Base-by-base conservation (phyloP, 37 sponge, comb jelly and placozoan genomes). In the Halichondria panicea region DNA sequence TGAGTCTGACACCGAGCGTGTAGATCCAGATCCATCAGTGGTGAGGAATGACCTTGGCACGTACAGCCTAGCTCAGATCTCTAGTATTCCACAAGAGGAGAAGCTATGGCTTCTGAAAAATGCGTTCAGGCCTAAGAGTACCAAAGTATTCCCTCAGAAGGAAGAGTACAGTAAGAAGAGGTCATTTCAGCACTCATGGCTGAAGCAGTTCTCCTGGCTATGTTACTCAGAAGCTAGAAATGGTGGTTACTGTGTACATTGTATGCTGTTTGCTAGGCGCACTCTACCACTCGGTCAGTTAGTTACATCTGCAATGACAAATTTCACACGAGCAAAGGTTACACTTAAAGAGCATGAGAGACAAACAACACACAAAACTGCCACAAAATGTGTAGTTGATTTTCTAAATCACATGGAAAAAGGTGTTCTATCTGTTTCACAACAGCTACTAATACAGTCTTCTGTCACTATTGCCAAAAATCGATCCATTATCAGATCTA, bases 171-270 rank as follows among this genome's bases (percentile, higher is more conserved):
- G 73, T 11, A 84, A 84, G 55, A 36, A 55, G 6, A 52, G 80
- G 27, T 71, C 80, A 42, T 88, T 88, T 43, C 82, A 88, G 67
- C 64, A 88, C 35, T 30, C 24, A 22, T 88, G 77, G 73, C 42
- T 88, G 25, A 55, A 63, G 50, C 42, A 53, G 50, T 88, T 73
- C 68, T 41, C 61, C 25, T 88, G 88, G 88, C 73, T 88, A 21
- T 58, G 70, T 28, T 81, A 88, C 69, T 74, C 75, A 54, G 55
- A 52, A 15, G 34, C 66, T 22, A 41, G 30, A 32, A 56, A 80
- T 80, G 76, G 75, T 12, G 73, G 80, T 36, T 80, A 75, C 8
- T 87, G 88, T 59, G 46, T 88, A 32, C 25, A 53, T 33, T 88
- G 82, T 68, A 31, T 43, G 24, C 55, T 88, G 5, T 74, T 81